Evolutionary conservation across 1,140 invertebrate genomes (phyloP).

Genomic region (Copidosoma floridanum): DNA sequence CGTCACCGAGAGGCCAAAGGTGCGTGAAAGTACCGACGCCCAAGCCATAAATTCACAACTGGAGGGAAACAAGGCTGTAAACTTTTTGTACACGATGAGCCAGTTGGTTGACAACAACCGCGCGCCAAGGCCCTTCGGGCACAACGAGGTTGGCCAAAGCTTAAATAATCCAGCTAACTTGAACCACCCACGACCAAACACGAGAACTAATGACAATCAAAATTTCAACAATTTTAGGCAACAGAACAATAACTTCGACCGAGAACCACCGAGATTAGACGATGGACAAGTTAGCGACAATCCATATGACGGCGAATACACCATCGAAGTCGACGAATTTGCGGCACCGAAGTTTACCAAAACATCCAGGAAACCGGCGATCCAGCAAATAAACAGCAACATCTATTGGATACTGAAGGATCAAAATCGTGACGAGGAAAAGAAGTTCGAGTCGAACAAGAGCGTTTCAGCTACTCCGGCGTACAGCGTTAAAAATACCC

Average conservation of each 20-base stretch:
- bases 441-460: background rate
- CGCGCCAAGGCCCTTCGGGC: slow-evolving; percentile 38
- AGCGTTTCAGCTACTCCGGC: background rate
- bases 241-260: too few species aligned
- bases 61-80: background rate
- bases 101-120: slow-evolving; percentile 39
- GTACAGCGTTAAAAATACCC: background rate
- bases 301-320: too few species aligned
- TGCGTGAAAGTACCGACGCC: background rate
- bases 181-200: too few species aligned
- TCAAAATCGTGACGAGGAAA: background rate
- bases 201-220: too few species aligned
- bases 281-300: too few species aligned
- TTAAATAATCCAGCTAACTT: too few species aligned
- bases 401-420: too few species aligned
- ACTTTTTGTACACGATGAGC: slow-evolving; percentile 34
- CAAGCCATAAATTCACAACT: slow-evolving; percentile 2
- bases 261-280: too few species aligned
- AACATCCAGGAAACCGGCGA: background rate
- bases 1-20: background rate
- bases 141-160: too few species aligned
- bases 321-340: background rate
- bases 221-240: too few species aligned
- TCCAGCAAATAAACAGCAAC: background rate
- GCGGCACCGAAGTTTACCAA: slow-evolving; percentile 2